Base-by-base conservation (phyloP, 2,888 invertebrate species). In the Micropterix aruncella region DNA sequence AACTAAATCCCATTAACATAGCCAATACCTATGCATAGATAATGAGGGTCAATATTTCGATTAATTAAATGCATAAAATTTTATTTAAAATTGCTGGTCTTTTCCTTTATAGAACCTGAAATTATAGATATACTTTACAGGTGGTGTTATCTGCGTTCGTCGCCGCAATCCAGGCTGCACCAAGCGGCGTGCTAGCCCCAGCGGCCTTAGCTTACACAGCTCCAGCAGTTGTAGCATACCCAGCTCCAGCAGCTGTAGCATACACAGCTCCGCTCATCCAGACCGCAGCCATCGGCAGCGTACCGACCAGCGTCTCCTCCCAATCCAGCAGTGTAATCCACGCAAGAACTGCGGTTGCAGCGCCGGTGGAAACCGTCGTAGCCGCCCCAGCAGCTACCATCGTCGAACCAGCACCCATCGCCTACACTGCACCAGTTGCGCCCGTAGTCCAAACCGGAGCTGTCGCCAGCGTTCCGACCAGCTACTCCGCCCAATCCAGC, bases 141-240 rank as follows among this genome's bases (percentile, higher is more conserved):
- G 59, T 62, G 58, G 63, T 62, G 50, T 61, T 70, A 60, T 65
- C 61, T 54, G 66, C 65, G 57, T 58, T 71, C 48, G 54, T 69
- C 50, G 62, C 66, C 54, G 66, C 16, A 18, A 17, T 18, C 15
- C 38, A 19, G 15, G 36, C 44, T 44, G 46, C 44, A 14, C 52
- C 55, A 37, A 48, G 48, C 18, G 48, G 45, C 39, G n/a, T 46
- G 3, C 12, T 48, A 19, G 45, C 45, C 17, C 46, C 51, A 40
- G 27, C 27, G 7, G 27, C 27, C 5, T 44, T 51, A 16, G 45
- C 51, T 40, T 46, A 48, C 42, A 38, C 38, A 38, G 49, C 46
- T 40, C 7, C 27, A 12, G 7, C 40, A 42, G 44, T 44, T 2
- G 40, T 44, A 15, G 37, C 50, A 9, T 38, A 46, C 37, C 41